These are phyloP conservation scores for Pyrocephalus nanus DNA, from an alignment of 2,797 vertebrate species.

Conservation along the genomic window DNA sequence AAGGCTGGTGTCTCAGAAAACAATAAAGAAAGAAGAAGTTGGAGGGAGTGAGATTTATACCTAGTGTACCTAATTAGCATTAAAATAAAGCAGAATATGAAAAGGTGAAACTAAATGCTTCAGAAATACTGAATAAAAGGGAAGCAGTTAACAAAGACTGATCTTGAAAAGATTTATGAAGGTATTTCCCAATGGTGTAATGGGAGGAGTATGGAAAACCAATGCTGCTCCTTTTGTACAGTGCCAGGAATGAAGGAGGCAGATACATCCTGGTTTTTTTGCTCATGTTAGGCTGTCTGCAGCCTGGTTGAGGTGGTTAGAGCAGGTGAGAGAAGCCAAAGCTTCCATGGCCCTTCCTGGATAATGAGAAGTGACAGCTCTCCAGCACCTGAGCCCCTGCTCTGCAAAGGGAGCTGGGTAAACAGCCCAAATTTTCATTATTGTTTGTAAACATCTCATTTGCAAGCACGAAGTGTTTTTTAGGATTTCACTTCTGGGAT, in stretches of 20 bases:
- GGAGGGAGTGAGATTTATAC: background rate
- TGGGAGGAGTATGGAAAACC: background rate
- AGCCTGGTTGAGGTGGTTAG: background rate
- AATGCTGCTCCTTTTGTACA: background rate
- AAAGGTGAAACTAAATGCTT: background rate
- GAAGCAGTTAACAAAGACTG: background rate
- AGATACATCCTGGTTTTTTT: background rate
- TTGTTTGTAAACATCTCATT: slow-evolving; percentile 3
- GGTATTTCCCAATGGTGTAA: background rate
- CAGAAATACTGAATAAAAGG: background rate
- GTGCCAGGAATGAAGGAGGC: background rate
- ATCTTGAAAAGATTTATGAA: background rate
- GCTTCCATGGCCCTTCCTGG: background rate
- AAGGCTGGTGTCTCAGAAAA: background rate
- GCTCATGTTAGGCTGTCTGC: accelerated
- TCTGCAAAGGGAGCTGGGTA: background rate
- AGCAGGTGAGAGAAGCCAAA: background rate
- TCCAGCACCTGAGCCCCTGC: background rate
- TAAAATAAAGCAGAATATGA: background rate
- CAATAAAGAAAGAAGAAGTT: background rate
- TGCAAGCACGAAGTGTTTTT: background rate
- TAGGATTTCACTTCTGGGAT: background rate
- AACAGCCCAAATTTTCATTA: background rate
- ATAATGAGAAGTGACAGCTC: slow-evolving; percentile 2
- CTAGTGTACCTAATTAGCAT: background rate